Conservation (phyloP, 2,797 vertebrate genomes). For the Scolopax rusticola region DNA sequence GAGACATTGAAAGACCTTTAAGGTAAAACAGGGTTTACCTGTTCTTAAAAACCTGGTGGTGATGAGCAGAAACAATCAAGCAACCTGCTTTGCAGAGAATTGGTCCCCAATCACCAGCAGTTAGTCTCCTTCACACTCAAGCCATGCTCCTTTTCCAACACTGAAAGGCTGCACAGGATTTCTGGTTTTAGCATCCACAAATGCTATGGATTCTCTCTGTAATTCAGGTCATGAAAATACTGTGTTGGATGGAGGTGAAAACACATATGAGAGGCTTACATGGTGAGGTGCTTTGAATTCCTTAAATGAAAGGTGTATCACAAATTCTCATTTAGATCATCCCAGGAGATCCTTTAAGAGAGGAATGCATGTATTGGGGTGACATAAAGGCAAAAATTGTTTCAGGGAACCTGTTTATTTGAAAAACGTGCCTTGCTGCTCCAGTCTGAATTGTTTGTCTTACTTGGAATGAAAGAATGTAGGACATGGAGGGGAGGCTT, state of each 20-base stretch:
- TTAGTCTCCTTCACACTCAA: not conserved
- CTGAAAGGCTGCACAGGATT: not conserved
- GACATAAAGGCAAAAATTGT: slow-evolving; percentile 29
- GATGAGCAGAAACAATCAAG: not conserved
- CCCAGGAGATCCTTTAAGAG: not conserved
- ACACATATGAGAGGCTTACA: not conserved
- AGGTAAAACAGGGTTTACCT: not conserved
- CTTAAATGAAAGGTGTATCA: not conserved
- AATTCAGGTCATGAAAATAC: not conserved
- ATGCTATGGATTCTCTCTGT: not conserved
- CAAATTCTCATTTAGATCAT: not conserved
- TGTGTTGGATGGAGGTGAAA: not conserved
- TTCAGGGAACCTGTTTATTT: slow-evolving; percentile 66
- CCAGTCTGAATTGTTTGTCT: slow-evolving; percentile 64
- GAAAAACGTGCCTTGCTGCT: slow-evolving; percentile 63
- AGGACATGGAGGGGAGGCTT: slow-evolving; percentile 48
- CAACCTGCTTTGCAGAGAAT: not conserved
- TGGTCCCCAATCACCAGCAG: not conserved
- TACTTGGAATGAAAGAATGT: slow-evolving; percentile 72
- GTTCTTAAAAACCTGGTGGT: not conserved
- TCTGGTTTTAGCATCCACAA: not conserved
- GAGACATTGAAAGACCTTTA: not conserved
- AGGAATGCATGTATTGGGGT: not conserved
- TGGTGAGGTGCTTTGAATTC: rapidly evolving
- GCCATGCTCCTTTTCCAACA: not conserved